Evolutionary conservation across 2,797 vertebrate genomes (phyloP), one percentile per base, ranked within the genome.

Genomic region (Ctenopoma multispine): DNA sequence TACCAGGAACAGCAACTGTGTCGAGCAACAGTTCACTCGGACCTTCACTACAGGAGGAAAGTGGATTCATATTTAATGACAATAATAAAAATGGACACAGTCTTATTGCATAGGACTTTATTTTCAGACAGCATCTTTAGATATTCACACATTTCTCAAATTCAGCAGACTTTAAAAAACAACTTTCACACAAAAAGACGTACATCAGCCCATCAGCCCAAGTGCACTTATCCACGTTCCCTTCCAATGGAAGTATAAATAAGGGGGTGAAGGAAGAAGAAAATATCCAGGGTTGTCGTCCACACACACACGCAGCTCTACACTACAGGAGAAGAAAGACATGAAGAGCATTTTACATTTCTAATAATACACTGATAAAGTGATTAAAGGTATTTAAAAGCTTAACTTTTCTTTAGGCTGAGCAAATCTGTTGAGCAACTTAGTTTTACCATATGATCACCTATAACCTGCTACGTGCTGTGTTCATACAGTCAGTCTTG

Each of bases 21-120:
- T 77, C 63, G 46, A 63, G 79, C 65, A 71, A 62, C 69, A 27
- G 9, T 41, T 48, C 69, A 79, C 71, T 36, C 31, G 43, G 63
- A 68, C 68, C 69, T 59, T 69, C 53, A 70, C 29, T n/a, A 24
- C 36, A 41, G 46, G 34, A 23, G 31, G 51, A 23, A 15, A 65
- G 40, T 40, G 54, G 31, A 50, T 18, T 4, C 13, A 24, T 13
- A 55, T 12, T 7, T 4, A 24, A 27, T 14, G 7, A 3, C 23
- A 3, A 1, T 14, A 23, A 24, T 4, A 14, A 5, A n/a, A n/a
- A 58, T 20, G 21, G 4, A 23, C 50, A 4, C 1, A 29, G 12
- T 47, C 8, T 74, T 84, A 74, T 93, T 94, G 93, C 94, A 95
- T 94, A 94, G 90, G 66, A 86, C 73, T 73, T 94, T 94, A 79